A percentile compares a stretch with the other conserved stretches of the same genome.
phyloP scores from a whole-genome alignment of 2,113 vertebrate species.

The Zosterops borbonicus region DNA sequence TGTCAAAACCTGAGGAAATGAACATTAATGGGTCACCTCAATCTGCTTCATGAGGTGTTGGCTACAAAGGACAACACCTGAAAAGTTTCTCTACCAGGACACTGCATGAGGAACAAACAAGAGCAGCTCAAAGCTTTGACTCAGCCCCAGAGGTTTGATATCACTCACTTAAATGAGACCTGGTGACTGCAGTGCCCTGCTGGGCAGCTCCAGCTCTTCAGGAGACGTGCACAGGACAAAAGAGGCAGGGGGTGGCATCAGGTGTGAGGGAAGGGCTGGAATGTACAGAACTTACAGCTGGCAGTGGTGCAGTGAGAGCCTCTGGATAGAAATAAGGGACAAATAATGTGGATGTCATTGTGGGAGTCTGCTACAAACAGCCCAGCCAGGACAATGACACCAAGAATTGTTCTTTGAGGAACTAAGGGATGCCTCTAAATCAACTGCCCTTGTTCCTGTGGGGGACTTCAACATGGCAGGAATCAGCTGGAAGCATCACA shows the following conservation, averaged over 20 bases:
- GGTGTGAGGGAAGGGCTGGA: neutral
- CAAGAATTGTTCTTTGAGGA: neutral
- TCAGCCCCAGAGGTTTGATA: neutral
- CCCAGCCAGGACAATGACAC: rapidly evolving
- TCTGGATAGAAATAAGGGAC: neutral
- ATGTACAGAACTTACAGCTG: neutral
- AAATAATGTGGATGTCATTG: neutral
- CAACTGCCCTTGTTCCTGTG: neutral
- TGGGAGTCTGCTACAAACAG: neutral
- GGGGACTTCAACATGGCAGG: neutral
- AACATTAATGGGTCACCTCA: neutral
- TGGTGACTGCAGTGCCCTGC: neutral
- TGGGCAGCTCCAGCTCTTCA: neutral
- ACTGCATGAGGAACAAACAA: neutral
- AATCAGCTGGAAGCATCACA: neutral
- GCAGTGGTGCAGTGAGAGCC: neutral
- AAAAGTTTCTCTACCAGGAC: neutral
- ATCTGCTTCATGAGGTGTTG: neutral
- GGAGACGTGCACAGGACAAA: neutral
- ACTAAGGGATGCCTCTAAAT: neutral
- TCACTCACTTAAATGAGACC: neutral
- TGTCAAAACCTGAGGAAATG: rapidly evolving
- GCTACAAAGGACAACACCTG: neutral
- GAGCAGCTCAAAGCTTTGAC: neutral
- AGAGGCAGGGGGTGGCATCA: neutral